phyloP scores from a whole-genome alignment of 2,797 vertebrate species.

The Nyctibius grandis region DNA sequence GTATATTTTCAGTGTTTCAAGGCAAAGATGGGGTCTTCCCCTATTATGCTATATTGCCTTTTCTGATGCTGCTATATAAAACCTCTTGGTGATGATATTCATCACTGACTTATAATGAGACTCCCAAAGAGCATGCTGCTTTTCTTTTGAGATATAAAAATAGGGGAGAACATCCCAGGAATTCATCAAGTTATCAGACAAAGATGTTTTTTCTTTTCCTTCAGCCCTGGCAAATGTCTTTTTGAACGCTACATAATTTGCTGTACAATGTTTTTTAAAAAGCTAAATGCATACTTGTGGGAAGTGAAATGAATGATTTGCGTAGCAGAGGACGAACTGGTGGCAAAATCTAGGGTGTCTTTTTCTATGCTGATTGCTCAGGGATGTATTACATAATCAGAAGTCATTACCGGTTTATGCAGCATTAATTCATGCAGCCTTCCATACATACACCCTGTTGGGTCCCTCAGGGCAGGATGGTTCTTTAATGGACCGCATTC shows the following conservation, averaged over 20 bases:
- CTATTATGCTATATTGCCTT: background rate
- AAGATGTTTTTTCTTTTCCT: background rate
- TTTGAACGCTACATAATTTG: background rate
- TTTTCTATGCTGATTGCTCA: conserved; percentile 13
- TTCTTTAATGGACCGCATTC: background rate
- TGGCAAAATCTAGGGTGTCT: background rate
- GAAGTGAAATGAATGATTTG: background rate
- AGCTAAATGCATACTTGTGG: background rate
- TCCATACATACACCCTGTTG: background rate
- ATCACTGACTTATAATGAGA: background rate
- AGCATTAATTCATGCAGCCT: conserved; percentile 12
- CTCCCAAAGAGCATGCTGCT: background rate
- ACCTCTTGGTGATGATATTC: background rate
- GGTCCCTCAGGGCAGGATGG: background rate
- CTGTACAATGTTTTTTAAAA: background rate
- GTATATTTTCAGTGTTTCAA: background rate
- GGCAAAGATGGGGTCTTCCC: background rate
- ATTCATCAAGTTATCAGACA: background rate
- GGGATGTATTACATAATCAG: conserved; percentile 28
- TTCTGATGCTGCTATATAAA: background rate
- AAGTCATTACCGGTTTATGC: conserved; percentile 28
- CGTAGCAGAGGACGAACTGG: background rate
- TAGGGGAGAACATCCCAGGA: background rate
- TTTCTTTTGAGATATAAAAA: background rate
- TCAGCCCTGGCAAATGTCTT: background rate